Evolutionary conservation across 2,888 invertebrate species (phyloP), one percentile per base, ranked within the genome.

Genomic region (Rhorus exstirpatorius): DNA sequence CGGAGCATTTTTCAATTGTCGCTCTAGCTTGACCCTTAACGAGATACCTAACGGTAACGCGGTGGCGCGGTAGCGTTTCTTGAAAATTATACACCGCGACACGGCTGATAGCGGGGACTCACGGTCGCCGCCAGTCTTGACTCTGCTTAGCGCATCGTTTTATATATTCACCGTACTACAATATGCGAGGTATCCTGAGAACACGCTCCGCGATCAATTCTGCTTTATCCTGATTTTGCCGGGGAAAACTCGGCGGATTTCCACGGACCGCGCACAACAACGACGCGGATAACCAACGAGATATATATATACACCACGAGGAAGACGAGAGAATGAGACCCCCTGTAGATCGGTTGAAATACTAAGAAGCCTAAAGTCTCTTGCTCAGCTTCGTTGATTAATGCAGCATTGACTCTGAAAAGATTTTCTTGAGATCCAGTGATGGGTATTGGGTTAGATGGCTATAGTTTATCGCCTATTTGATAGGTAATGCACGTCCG

Each of bases 71-170:
- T 83, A 83, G 83, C 83, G 83, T 83, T 83, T 79, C 83, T 83
- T 79, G 83, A 83, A 83, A 83, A 83, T 83, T 83, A 83, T 79
- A 83, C 72, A 83, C 83, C 76, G 83, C 83, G 83, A 83, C 83
- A 83, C 67, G 63, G 71, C 79, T 78, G 83, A 83, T 83, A 83
- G 71, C 76, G 78, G 61, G 53, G 81, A 55, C 74, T 81, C 78
- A 78, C 72, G 78, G 58, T 67, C 79, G 75, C 82, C 82, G 65
- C 67, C 65, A 41, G 79, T 70, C 82, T 53, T 46, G 53, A 55
- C 24, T 46, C n/a, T 12, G 41, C 63, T 12, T 31, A 21, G 60
- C 21, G 53, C 31, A 38, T 51, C 31, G 35, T 38, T 63, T 60
- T 53, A n/a, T n/a, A n/a, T 58, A 61, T 61, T 72, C 72, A n/a